A percentile compares a stretch with the other conserved stretches of the same genome.
Evolutionary conservation across 2,113 vertebrate genomes (phyloP).

Genomic region (Muntiacus reevesi): DNA sequence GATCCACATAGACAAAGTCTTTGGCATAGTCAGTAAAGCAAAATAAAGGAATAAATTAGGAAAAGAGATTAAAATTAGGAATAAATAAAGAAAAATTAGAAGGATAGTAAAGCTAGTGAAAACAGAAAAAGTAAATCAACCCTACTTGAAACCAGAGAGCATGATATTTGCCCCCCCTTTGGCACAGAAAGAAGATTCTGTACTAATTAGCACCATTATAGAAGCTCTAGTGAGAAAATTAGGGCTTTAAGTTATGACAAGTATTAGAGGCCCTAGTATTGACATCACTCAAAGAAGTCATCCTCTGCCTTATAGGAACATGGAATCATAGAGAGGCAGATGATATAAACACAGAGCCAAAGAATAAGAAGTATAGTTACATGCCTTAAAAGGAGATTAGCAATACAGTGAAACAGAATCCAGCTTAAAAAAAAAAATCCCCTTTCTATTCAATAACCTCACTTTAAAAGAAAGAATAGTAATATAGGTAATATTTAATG

Average conservation of each 20-base stretch:
- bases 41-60: not conserved
- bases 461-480: slow-evolving; percentile 26
- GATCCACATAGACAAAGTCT: not conserved
- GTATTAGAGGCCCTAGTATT: not conserved
- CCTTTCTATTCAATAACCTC: not conserved
- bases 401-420: not conserved
- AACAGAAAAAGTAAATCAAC: not conserved
- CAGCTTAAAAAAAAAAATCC: not conserved
- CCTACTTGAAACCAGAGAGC: not conserved
- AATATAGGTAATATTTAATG: slow-evolving; percentile 10
- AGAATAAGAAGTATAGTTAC: not conserved
- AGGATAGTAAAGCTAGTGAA: not conserved
- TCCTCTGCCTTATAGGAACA: not conserved
- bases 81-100: not conserved
- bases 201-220: not conserved
- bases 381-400: not conserved
- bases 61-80: not conserved
- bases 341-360: not conserved
- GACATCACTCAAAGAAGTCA: not conserved
- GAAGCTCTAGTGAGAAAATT: not conserved
- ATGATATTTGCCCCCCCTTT: not conserved
- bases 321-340: not conserved
- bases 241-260: not conserved
- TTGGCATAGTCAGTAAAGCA: not conserved
- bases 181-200: not conserved